Base-by-base conservation (phyloP, 2,888 invertebrate genomes). In the Ectemnius continuus region DNA sequence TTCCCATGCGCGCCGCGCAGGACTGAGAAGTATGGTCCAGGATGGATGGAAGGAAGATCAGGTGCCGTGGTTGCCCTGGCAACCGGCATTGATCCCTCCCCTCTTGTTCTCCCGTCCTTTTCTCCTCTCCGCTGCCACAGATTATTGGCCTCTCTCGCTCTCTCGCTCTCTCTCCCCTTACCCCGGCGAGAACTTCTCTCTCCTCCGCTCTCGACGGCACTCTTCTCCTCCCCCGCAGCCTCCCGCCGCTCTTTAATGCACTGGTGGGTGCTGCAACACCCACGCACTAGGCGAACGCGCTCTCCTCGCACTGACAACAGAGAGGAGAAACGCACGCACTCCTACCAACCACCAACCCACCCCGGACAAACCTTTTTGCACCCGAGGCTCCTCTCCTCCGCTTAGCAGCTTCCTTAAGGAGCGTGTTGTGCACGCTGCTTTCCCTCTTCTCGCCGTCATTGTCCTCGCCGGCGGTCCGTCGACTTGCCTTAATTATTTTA, bases 21-120 rank as follows among this genome's bases (percentile, higher is more conserved):
- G 73, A 76, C 77, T 70, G 84, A 83, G 84, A 74, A 71, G 75
- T 61, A 73, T 70, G 82, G 82, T 84, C 80, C 82, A 87, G 86
- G 85, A 87, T 85, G 83, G 80, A 87, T 84, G 86, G 52, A 52
- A 16, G 52, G 52, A 87, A 88, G 89, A 88, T 88, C 86, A 85
- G 87, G 86, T 85, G 86, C 84, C 84, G 84, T 82, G 87, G 90
- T 90, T 90, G 88, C 90, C 87, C 86, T 78, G 88, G 88, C 87
- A 86, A 90, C 90, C 88, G 85, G 88, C 90, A 91, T 91, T 89
- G 90, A 90, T 90, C 90, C 88, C 88, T 86, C 88, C 88, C 88
- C 87, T 84, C 87, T 82, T 76, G 72, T 73, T 80, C 82, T 76
- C 78, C 76, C 76, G 74, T 78, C 75, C 78, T 73, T 72, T 66